Evolutionary conservation across 2,888 invertebrate species (phyloP), one percentile per base, ranked within the genome.

Genomic region (Papilio elwesi): DNA sequence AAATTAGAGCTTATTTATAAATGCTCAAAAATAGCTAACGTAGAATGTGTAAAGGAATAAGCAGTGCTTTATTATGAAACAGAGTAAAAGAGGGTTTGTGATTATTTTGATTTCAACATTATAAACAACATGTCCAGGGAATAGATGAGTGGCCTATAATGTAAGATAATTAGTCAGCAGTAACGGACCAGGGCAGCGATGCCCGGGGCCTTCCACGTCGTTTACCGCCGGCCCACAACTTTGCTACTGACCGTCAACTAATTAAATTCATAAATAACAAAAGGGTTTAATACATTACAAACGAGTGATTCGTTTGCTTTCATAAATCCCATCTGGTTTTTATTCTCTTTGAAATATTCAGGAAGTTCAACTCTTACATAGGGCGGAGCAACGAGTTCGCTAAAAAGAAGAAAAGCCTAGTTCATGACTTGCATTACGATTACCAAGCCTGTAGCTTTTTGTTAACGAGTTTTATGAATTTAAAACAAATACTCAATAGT

Each of bases 131-230:
- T 67, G 57, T 68, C 55, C 47, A 55, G 43, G 48, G 51, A 69
- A 69, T 62, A 36, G 59, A 51, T 62, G 16, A 71, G 57, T 51
- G 38, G 66, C 51, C 65, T 57, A 51, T 71, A 66, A 66, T 71
- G 57, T 51, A 66, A 59, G 57, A 71, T 66, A 71, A 71, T 71
- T 55, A 71, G 57, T 71, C 43, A 38, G 59, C 65, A 51, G 65
- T 6, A 38, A 16, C 5, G 43, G 16, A 12, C n/a, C 38, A 49
- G 15, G 9, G 43, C 43, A 9, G 43, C 43, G 43, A 9, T 43
- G 43, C 43, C 43, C 43, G 43, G 43, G 43, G 43, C 43, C 43
- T 26, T 26, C 26, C 4, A 1, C 7, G 43, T 9, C 47, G 26
- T 43, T 48, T 26, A 59, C 55, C 12, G 13, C 12, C 57, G 7